phyloP scores from a whole-genome alignment of 2,797 vertebrate genomes.

The Babyrousa celebensis region DNA sequence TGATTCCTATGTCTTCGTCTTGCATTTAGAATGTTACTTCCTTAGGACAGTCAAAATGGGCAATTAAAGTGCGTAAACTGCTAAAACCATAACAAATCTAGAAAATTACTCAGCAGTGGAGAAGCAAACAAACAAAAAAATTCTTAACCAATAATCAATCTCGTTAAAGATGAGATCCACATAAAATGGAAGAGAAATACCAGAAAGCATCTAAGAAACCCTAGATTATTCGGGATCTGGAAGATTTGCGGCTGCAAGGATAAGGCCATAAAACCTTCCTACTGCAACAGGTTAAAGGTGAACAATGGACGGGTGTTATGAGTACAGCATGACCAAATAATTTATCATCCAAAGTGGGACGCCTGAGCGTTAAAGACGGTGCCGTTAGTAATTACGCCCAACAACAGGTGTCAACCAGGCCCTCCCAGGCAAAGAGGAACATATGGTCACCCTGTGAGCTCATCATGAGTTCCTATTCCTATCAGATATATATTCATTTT shows the following conservation, averaged over 20 bases:
- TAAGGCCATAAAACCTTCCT: not conserved
- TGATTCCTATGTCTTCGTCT: not conserved
- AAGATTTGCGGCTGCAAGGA: not conserved
- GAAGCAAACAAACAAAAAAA: constrained; percentile 53
- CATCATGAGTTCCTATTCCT: not conserved
- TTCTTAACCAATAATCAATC: constrained; percentile 27
- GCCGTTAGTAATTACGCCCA: not conserved
- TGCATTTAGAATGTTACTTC: constrained; percentile 49
- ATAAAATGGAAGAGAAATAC: constrained; percentile 63
- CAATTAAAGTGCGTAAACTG: constrained; percentile 27
- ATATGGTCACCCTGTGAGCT: not conserved
- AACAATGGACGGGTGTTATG: not conserved
- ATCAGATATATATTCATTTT: not conserved
- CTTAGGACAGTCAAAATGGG: constrained; percentile 2
- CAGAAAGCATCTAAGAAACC: constrained; percentile 55
- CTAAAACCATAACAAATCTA: constrained; percentile 37
- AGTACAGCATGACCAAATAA: not conserved
- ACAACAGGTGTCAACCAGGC: not conserved
- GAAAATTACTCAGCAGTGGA: constrained; percentile 35
- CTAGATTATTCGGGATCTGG: not conserved
- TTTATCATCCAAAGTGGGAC: constrained; percentile 19
- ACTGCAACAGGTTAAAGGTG: not conserved
- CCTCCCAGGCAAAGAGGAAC: not conserved
- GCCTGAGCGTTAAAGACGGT: not conserved
- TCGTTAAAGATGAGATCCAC: not conserved